Evolutionary conservation across 2,113 vertebrate species (phyloP).

Genomic region (Nerophis ophidion): DNA sequence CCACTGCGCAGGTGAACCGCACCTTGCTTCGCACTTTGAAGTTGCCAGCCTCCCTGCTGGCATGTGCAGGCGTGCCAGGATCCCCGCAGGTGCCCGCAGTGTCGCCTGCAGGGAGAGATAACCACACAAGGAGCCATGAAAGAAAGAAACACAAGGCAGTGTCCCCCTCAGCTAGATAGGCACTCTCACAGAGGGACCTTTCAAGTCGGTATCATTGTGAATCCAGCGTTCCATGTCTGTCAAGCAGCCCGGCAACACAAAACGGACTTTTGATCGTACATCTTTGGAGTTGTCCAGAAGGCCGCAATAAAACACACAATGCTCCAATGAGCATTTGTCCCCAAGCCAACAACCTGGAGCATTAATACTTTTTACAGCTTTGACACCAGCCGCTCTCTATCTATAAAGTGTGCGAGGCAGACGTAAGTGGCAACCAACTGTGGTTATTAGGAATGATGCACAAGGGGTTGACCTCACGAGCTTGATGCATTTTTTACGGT

Average conservation of each 20-base stretch:
- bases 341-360: slow-evolving; percentile 47
- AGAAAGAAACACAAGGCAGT: slow-evolving; percentile 16
- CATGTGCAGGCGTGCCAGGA: slow-evolving; percentile 89
- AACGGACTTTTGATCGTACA: slow-evolving; percentile 19
- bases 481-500: slow-evolving; percentile 42
- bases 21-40: slow-evolving; percentile 90
- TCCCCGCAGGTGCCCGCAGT: slow-evolving; percentile 84
- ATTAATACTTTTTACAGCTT: slow-evolving; percentile 43
- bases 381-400: slow-evolving; percentile 48
- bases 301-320: slow-evolving; percentile 49
- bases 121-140: slow-evolving; percentile 31
- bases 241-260: slow-evolving; percentile 15
- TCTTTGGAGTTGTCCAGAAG: slow-evolving; percentile 35
- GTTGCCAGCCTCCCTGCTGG: slow-evolving; percentile 83
- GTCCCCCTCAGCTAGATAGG: background rate
- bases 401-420: slow-evolving; percentile 46
- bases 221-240: slow-evolving; percentile 22
- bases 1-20: slow-evolving; percentile 84
- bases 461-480: slow-evolving; percentile 46
- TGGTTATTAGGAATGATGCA: slow-evolving; percentile 49
- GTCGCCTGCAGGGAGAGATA: slow-evolving; percentile 74
- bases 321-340: slow-evolving; percentile 51
- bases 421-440: slow-evolving; percentile 60
- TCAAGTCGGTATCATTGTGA: slow-evolving; percentile 19
- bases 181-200: slow-evolving; percentile 20